Evolutionary conservation across 2,888 invertebrate species (phyloP), one percentile per base, ranked within the genome.

Genomic region (Odontomyia ornata): DNA sequence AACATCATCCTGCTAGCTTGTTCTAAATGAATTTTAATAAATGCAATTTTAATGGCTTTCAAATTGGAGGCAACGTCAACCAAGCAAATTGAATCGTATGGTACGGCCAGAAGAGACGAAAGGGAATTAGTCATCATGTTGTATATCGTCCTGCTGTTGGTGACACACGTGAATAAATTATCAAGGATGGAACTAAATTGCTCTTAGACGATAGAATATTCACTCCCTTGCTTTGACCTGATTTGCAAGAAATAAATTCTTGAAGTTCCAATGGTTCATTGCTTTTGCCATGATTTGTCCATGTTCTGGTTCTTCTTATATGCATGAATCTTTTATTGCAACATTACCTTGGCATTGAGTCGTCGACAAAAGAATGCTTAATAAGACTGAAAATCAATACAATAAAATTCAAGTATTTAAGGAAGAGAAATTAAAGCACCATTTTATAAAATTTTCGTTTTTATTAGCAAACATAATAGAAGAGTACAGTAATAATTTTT

Each of bases 11-110:
- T 69, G 46, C 21, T 69, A 23, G 47, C 43, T 57, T n/a, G 36
- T n/a, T 57, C 57, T 23, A 60, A 73, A 73, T 73, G 73, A 57
- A 73, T 73, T 73, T 73, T 73, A 73, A 57, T 57, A 73, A 73
- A 73, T 73, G 73, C 73, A 73, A 57, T 73, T 73, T 73, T 57
- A 73, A 73, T 57, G 57, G 52, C 60, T 57, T 57, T 21, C 30
- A 46, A 47, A 23, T 69, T 47, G 25, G 25, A 69, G 23, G 18
- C 25, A 30, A 25, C 7, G 69, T 15, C 21, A 69, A 25, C 25
- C 30, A 18, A 18, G 13, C 23, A 23, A 47, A 46, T 69, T 9
- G 47, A 7, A 15, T 69, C 21, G 43, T 9, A 69, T 46, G 5
- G 25, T 9, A 65, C 30, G 36, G 43, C 30, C n/a, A n/a, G 69